Evolutionary conservation across 2,113 vertebrate genomes (phyloP).

Genomic region (Microtus richardsoni): DNA sequence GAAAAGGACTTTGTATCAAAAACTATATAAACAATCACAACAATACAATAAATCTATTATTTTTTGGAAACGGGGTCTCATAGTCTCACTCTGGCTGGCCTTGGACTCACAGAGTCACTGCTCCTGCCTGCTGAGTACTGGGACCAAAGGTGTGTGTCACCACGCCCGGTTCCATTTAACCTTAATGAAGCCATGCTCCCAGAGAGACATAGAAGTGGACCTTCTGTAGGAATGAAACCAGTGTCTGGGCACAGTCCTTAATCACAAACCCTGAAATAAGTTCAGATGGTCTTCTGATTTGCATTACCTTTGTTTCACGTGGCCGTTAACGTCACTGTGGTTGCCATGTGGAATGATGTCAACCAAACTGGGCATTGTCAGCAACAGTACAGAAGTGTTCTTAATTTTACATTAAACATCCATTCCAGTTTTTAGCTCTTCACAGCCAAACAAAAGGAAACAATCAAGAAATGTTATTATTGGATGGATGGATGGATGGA

Average conservation of each 20-base stretch:
- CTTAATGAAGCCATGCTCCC: conserved; percentile 36
- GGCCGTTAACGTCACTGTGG: background rate
- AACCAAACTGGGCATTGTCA: background rate
- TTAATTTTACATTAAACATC: conserved; percentile 34
- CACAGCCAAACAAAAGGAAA: background rate
- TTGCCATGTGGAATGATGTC: background rate
- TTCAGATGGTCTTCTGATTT: conserved; percentile 26
- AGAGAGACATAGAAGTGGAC: background rate
- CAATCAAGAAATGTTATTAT: background rate
- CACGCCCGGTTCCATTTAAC: background rate
- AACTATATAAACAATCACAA: background rate
- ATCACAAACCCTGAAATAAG: background rate
- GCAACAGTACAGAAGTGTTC: conserved; percentile 1
- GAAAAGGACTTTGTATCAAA: background rate
- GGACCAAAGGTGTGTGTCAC: background rate
- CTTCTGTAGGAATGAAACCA: background rate
- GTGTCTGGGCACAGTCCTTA: background rate
- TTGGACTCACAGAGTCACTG: background rate
- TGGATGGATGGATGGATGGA: background rate
- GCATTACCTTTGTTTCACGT: background rate
- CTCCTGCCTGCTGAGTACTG: background rate
- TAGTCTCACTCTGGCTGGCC: background rate
- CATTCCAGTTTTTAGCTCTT: background rate
- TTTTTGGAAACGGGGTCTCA: background rate
- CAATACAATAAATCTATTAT: background rate